Base-by-base conservation (phyloP, 2,113 vertebrate genomes). In the Gnathonemus echidnorhynchus region DNA sequence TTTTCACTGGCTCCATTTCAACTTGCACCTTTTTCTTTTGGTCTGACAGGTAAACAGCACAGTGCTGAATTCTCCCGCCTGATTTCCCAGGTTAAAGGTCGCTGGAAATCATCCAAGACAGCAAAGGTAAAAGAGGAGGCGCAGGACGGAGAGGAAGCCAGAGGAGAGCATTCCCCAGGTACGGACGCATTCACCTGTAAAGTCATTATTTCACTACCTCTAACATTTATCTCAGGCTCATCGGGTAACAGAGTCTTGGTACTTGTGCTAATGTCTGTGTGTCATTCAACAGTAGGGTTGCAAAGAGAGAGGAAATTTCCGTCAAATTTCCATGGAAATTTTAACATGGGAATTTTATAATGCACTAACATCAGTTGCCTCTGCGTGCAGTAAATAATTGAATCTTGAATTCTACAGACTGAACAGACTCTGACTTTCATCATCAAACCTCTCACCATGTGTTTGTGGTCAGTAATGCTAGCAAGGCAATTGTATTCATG, bases 11-110 rank as follows among this genome's bases (percentile, higher is more conserved):
- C 74, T 39, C 13, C 6, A 80, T 39, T 42, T 80, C 7, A 39
- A 80, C 35, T 80, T 42, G 31, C 15, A 4, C 15, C 74, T 80
- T 15, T 80, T 80, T 42, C 35, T 42, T 93, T 42, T 91, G 92
- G 0, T 91, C 3, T 96, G 95, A 74, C 93, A 99, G 98, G 98
- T 52, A 97, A 95, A 91, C 96, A 97, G 89, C 96, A 99, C 95
- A 96, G 95, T 89, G 95, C 74, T 19, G 97, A 98, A 90, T 99
- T 99, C 91, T 95, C 96, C 2, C 93, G 94, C 66, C 95, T 99
- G 92, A 95, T 99, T 91, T 95, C 97, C 89, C 96, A 98, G 89
- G 95, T 98, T 70, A 97, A 94, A 88, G 95, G 94, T 84, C 95
- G 95, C 85, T 95, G 96, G 91, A 96, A 96, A 92, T 96, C 94